Evolutionary conservation across 2,888 invertebrate species (phyloP).

Genomic region (Priocnemis perturbator): DNA sequence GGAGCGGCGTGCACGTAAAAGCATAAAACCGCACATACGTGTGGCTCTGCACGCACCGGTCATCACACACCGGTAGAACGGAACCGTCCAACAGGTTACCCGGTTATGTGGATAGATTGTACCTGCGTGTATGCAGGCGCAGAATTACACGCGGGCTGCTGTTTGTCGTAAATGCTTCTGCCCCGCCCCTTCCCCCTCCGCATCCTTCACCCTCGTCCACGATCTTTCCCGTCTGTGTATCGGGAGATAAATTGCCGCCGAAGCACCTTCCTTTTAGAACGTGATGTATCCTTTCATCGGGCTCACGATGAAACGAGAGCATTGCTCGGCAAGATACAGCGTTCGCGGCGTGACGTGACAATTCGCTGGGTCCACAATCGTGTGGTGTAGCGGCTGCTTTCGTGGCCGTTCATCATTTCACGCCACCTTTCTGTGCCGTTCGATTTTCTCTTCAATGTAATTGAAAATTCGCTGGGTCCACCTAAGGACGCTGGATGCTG

Average conservation of each 20-base stretch:
- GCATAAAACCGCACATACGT: not conserved
- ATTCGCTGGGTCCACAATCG: conserved; percentile 25
- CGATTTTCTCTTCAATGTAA: not conserved
- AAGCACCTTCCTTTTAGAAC: not conserved
- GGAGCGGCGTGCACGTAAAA: not conserved
- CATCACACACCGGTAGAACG: conserved; percentile 21
- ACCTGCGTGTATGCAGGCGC: conserved; percentile 21
- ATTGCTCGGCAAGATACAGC: conserved; percentile 29
- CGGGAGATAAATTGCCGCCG: too few species aligned
- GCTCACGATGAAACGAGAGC: conserved; percentile 46
- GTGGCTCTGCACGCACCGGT: not conserved
- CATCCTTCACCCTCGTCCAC: conserved; percentile 11
- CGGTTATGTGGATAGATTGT: conserved; percentile 38
- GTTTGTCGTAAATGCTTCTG: conserved; percentile 38
- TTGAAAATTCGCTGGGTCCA: too few species aligned
- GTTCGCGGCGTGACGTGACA: conserved; percentile 48
- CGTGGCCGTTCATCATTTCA: conserved; percentile 37
- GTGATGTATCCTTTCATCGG: conserved; percentile 38
- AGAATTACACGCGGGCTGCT: conserved; percentile 29
- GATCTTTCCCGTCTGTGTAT: conserved; percentile 12
- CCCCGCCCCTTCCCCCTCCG: not conserved
- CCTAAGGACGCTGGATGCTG: too few species aligned
- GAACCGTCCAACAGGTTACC: conserved; percentile 41
- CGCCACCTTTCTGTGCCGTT: conserved; percentile 21
- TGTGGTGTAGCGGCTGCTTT: conserved; percentile 32